Conservation (phyloP, 1,140 invertebrate species). For the Dendroctonus ponderosae region DNA sequence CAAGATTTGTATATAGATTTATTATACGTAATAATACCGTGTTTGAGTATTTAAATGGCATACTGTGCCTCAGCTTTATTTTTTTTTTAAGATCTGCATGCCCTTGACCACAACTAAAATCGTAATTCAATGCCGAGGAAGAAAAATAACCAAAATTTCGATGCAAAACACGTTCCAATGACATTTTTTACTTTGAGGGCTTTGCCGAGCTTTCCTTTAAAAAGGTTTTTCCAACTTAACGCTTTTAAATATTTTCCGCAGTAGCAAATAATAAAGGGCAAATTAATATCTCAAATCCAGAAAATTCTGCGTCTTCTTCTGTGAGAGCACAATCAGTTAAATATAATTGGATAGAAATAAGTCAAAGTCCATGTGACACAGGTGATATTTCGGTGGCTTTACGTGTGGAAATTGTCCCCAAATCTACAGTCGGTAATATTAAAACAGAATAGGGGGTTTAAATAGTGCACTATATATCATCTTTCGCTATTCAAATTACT, state of each 20-base stretch:
- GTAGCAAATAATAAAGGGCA: conserved; percentile 6
- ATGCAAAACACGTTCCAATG: conserved; percentile 13
- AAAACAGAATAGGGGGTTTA: background rate
- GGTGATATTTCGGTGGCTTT: no score
- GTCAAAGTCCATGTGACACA: no score
- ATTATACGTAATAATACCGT: background rate
- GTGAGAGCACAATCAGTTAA: background rate
- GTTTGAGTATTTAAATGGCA: background rate
- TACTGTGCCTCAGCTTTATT: background rate
- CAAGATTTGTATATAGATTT: no score
- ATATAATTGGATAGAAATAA: no score
- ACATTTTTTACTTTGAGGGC: conserved; percentile 14
- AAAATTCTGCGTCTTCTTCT: background rate
- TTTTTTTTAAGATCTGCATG: background rate
- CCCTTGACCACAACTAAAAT: background rate
- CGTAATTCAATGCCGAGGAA: background rate
- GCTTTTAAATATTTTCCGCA: conserved; percentile 18
- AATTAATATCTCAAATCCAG: conserved; percentile 1
- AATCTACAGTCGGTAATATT: background rate
- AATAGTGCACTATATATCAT: background rate
- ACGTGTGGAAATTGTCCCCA: no score
- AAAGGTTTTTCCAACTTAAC: background rate
- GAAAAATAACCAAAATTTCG: conserved; percentile 8
- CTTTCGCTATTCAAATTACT: no score
- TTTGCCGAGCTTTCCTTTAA: conserved; percentile 8